Conservation (phyloP, 2,888 invertebrate genomes). For the Miltochrista miniata region DNA sequence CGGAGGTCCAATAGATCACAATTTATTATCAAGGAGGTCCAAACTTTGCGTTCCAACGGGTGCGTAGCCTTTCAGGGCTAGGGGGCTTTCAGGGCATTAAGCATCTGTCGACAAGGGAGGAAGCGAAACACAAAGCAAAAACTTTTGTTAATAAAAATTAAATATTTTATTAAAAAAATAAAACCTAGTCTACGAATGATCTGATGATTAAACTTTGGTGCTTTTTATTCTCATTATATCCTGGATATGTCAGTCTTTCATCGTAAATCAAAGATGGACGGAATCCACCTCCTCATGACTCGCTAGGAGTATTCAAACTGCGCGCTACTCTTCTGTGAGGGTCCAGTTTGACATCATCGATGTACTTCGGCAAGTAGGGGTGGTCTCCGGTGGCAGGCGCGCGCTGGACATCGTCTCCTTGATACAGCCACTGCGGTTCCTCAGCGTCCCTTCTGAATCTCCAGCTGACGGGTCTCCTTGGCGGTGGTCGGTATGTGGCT, state of each 20-base stretch:
- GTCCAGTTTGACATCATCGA: conserved; percentile 11
- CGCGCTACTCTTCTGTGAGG: conserved; percentile 15
- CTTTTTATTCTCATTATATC: neutral
- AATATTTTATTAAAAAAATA: too few species aligned
- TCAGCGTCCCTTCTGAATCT: conserved; percentile 11
- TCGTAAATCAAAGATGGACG: neutral
- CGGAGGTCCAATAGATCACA: too few species aligned
- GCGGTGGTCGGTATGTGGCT: neutral
- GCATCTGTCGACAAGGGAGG: too few species aligned
- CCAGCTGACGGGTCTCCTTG: neutral
- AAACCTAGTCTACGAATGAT: too few species aligned
- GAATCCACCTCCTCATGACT: neutral
- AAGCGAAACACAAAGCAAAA: too few species aligned
- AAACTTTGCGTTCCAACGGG: too few species aligned
- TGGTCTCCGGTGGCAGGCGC: conserved; percentile 10
- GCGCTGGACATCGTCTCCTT: conserved; percentile 8
- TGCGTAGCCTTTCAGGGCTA: too few species aligned
- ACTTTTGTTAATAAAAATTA: too few species aligned
- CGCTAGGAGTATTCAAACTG: conserved; percentile 10
- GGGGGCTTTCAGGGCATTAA: too few species aligned
- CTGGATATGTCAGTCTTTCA: neutral
- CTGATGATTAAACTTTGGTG: neutral
- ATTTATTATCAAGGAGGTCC: too few species aligned
- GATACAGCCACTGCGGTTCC: conserved; percentile 9
- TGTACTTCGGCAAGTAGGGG: conserved; percentile 3